Base-by-base conservation (phyloP, 2,797 vertebrate genomes). In the Acanthurus tractus region DNA sequence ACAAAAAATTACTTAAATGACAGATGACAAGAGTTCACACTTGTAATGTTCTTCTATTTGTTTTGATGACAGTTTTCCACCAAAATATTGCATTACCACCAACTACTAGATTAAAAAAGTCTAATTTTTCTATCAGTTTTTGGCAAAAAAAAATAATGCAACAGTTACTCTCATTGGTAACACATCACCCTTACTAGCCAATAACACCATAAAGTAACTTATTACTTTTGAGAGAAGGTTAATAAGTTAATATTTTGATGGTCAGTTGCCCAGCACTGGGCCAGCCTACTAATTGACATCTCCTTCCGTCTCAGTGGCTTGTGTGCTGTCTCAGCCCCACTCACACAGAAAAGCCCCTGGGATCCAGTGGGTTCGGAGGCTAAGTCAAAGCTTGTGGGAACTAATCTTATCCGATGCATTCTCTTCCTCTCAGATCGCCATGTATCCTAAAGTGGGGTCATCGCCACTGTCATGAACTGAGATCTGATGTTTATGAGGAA, bases 331-430 rank as follows among this genome's bases (percentile, higher is more conserved):
- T 84, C 73, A 55, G 15, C 38, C 71, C 25, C 78, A 83, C 79
- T 87, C 72, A 42, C n/a, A 70, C 61, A 70, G 57, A 81, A 88
- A 52, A 74, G 45, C 92, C 77, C 84, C 3, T 2, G 86, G 90
- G 93, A 93, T 56, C 22, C 29, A 61, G 7, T 11, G 70, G 71
- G 89, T 86, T 92, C 84, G 44, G 59, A 82, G 89, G 90, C 88
- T 87, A 91, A 90, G 93, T 93, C 91, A 93, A 93, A 94, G 93
- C 87, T 90, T 93, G 80, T 95, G 93, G 92, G 92, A 95, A 94
- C 86, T 89, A 36, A 87, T 92, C 81, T 82, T 84, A 59, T 80
- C 74, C 76, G 86, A 81, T 84, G 78, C 55, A 68, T 85, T 90
- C 79, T 89, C 88, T 86, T 88, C 88, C 73, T 84, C 81, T 87